Base-by-base conservation (phyloP, 2,888 invertebrate genomes). In the Eupithecia inturbata region DNA sequence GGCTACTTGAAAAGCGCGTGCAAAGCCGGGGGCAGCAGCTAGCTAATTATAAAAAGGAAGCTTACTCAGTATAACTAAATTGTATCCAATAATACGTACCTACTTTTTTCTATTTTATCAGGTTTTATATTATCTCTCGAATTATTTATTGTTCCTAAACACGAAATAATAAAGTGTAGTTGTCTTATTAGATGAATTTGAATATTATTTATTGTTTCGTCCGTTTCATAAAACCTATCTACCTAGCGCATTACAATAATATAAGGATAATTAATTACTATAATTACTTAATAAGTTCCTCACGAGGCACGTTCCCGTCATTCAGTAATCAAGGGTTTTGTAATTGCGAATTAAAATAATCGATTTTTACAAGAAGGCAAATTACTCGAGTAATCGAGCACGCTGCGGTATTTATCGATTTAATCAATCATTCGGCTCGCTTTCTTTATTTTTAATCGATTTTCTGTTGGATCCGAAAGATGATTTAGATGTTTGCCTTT, bases 331-430 rank as follows among this genome's bases (percentile, higher is more conserved):
- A 86, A 87, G 83, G 86, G 87, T 83, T 84, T 53, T 57, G 81
- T 87, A 86, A 86, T 87, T 86, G 87, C 79, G 73, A 85, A 85
- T 86, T 85, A 84, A 84, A 80, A 79, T 85, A 81, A 84, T 83
- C 84, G 82, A 82, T 84, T 82, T 81, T 81, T 79, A 80, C 79
- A 74, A 75, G 75, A 70, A 77, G 74, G 79, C 79, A 77, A 82
- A 80, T 82, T 80, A 80, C 79, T 69, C 76, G 76, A 68, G 71
- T 76, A 76, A 76, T 78, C 79, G 73, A 77, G 69, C 75, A 78
- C 78, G 79, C 78, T 70, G 72, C 81, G 71, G 63, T 73, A 77
- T 79, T 83, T 84, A 83, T 82, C 79, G 74, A 70, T 70, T 78
- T 77, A 77, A 86, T 86, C 82, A 82, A 86, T 86, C 84, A 84